phyloP scores from a whole-genome alignment of 2,797 vertebrate species.

The Furcifer pardalis region DNA sequence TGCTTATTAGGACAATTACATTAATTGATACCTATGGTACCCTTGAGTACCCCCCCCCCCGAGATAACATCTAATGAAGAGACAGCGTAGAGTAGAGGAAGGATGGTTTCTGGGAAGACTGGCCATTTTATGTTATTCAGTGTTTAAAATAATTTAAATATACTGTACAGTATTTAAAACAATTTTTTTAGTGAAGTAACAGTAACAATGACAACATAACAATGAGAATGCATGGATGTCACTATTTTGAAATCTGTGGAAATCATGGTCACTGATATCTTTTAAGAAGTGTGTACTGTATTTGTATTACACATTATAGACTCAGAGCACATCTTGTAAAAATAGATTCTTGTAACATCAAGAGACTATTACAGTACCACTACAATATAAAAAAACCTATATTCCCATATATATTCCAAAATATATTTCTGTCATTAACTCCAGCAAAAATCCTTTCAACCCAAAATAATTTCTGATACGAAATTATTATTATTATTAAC shows the following conservation, averaged over 20 bases:
- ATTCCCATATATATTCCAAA: no score
- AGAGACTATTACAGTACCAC: conserved; percentile 14
- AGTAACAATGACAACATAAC: neutral
- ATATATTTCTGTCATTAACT: no score
- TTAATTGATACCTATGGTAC: conserved; percentile 58
- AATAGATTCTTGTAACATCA: conserved; percentile 23
- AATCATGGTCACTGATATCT: neutral
- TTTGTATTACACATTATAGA: neutral
- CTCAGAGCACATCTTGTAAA: conserved; percentile 14
- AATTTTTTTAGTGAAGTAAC: neutral
- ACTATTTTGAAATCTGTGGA: neutral
- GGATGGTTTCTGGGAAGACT: conserved; percentile 24
- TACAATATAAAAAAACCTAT: no score
- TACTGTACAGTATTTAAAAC: no score
- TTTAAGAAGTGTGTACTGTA: neutral
- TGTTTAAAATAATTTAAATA: neutral
- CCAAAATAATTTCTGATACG: no score
- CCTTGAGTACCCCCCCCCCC: no score
- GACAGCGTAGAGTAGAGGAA: neutral
- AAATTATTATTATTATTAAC: no score
- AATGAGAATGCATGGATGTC: neutral
- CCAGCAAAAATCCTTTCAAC: no score
- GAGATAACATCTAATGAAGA: conserved; percentile 48
- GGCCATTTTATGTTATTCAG: neutral
- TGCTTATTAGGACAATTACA: conserved; percentile 63